Evolutionary conservation across 1,140 invertebrate species (phyloP), one percentile per base, ranked within the genome.

Genomic region (Ericerus pela): DNA sequence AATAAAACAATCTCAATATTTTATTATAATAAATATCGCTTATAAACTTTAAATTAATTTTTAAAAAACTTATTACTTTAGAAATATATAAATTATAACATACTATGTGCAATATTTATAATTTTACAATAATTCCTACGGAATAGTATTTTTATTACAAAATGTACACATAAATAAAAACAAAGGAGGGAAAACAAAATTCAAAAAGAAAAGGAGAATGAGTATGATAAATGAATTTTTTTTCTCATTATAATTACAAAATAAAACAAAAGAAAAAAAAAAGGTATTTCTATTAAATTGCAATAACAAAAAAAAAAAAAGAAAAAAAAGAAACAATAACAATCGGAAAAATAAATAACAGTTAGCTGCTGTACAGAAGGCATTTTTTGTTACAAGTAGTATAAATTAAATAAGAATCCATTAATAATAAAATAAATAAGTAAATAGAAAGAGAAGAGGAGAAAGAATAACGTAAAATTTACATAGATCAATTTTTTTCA

Each of bases 341-440:
- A 47, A 47, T 47, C n/a, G n/a, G n/a, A n/a, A n/a, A 47, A 47
- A 47, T 16, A 47, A 47, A 47, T 47, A 47, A 47, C 41, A 47
- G 41, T 24, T 47, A n/a, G n/a, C n/a, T n/a, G n/a, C n/a, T n/a
- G n/a, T n/a, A n/a, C n/a, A n/a, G n/a, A n/a, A n/a, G n/a, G n/a
- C n/a, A n/a, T n/a, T n/a, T n/a, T n/a, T n/a, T n/a, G n/a, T n/a
- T n/a, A n/a, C n/a, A n/a, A n/a, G n/a, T n/a, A n/a, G n/a, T n/a
- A n/a, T n/a, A n/a, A n/a, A n/a, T n/a, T n/a, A n/a, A n/a, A n/a
- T n/a, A n/a, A n/a, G n/a, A n/a, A n/a, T n/a, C n/a, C n/a, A n/a
- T n/a, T n/a, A n/a, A n/a, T n/a, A n/a, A n/a, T n/a, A n/a, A n/a
- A n/a, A n/a, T n/a, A n/a, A n/a, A n/a, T n/a, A n/a, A n/a, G n/a